A percentile compares a stretch with the other conserved stretches of the same genome.
phyloP scores from a whole-genome alignment of 2,797 vertebrate genomes.

The Zalophus californianus region DNA sequence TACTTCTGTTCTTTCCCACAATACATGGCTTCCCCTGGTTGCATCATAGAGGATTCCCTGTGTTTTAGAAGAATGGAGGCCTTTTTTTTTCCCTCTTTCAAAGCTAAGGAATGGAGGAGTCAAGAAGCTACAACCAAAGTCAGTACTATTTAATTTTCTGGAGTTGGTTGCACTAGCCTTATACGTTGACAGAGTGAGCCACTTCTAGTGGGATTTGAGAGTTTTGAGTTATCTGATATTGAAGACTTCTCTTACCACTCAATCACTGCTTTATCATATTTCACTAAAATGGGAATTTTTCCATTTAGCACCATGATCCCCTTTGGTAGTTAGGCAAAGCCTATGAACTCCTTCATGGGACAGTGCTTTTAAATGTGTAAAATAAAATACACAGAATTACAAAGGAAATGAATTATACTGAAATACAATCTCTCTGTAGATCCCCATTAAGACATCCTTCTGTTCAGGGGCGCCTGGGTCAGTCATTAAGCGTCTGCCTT shows the following conservation, averaged over 20 bases:
- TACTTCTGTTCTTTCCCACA: neutral
- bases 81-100: neutral
- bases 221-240: neutral
- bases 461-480: neutral
- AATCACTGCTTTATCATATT: neutral
- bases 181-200: neutral
- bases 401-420: neutral
- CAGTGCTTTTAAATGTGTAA: constrained; percentile 21
- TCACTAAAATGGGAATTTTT: neutral
- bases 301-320: neutral
- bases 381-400: neutral
- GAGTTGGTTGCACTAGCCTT: neutral
- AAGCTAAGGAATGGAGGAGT: constrained; percentile 39
- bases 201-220: neutral
- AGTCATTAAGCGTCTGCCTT: too few species aligned
- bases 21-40: neutral
- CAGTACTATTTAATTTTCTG: constrained; percentile 3
- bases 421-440: neutral
- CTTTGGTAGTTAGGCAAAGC: neutral
- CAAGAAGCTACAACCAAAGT: constrained; percentile 17
- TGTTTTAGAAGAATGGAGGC: neutral
- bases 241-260: neutral
- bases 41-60: neutral
- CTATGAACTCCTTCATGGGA: neutral
- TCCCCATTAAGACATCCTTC: constrained; percentile 2